These are phyloP conservation scores for Pagetopsis macropterus DNA, from an alignment of 2,797 vertebrate genomes.

Conservation along the genomic window DNA sequence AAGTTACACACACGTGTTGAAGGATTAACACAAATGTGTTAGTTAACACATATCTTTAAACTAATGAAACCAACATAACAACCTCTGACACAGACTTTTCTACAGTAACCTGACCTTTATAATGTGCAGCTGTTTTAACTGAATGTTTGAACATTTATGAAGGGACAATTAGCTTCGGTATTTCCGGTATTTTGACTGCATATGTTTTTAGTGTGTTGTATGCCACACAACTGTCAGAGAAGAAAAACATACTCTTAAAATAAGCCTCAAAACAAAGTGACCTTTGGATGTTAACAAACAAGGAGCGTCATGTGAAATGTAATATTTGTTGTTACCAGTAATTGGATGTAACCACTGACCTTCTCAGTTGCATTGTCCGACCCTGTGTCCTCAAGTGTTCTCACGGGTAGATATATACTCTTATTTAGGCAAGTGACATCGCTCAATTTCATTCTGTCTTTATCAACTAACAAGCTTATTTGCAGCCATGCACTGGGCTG, in stretches of 20 bases:
- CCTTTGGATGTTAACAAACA: neutral
- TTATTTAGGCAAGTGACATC: neutral
- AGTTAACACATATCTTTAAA: neutral
- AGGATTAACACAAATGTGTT: neutral
- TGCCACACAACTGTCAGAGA: too few species aligned
- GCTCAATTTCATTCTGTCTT: slow-evolving; percentile 14
- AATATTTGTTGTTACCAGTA: neutral
- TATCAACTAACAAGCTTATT: slow-evolving; percentile 15
- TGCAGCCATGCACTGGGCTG: slow-evolving; percentile 14
- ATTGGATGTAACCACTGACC: neutral
- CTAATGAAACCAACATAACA: too few species aligned
- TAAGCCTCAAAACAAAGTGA: neutral
- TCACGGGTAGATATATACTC: neutral
- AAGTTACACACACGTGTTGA: neutral
- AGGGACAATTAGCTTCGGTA: too few species aligned
- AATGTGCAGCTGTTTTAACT: neutral
- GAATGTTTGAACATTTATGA: too few species aligned
- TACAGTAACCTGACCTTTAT: neutral
- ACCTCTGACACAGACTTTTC: too few species aligned
- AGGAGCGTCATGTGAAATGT: slow-evolving; percentile 1
- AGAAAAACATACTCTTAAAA: neutral
- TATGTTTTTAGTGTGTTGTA: too few species aligned
- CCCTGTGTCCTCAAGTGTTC: neutral
- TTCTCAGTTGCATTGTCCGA: neutral
- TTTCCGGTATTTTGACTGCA: too few species aligned